Conservation (phyloP, 35 echinoderm and acorn worm species). For the Anneissia japonica region DNA sequence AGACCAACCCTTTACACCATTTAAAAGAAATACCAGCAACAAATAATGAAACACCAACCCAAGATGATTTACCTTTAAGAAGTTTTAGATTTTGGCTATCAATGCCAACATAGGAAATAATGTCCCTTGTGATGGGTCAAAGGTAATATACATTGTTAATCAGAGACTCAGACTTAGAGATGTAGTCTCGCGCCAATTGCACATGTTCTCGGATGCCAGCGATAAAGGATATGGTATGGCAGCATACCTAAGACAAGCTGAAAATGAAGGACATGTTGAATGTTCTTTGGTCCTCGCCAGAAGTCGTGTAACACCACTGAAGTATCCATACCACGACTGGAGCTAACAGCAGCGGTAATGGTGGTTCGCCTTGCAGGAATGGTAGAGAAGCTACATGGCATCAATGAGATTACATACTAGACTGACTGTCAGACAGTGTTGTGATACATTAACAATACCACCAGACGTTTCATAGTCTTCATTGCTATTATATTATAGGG, state of each 20-base stretch:
- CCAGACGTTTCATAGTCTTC: constrained; percentile 19
- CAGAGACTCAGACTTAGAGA: background rate
- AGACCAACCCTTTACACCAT: too few species aligned
- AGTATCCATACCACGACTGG: constrained; percentile 26
- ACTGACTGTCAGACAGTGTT: constrained; percentile 40
- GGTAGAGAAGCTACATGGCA: background rate
- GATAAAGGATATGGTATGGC: background rate
- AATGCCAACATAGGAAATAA: too few species aligned
- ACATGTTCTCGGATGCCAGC: background rate
- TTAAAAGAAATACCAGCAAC: too few species aligned
- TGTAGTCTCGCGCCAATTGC: background rate
- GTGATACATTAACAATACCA: constrained; percentile 40
- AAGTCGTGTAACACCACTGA: constrained; percentile 53
- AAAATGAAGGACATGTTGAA: background rate
- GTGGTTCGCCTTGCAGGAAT: background rate
- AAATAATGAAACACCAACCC: too few species aligned
- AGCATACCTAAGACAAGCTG: background rate
- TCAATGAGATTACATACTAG: constrained; percentile 16
- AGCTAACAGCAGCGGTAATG: background rate
- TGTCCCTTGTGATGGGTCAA: too few species aligned
- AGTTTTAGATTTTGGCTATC: too few species aligned
- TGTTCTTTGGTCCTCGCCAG: background rate
- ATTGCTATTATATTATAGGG: constrained; percentile 47
- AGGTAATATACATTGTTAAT: too few species aligned
- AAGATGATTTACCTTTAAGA: too few species aligned